Evolutionary conservation across 1,140 invertebrate species (phyloP).

Genomic region (Thaumetopoea pityocampa): DNA sequence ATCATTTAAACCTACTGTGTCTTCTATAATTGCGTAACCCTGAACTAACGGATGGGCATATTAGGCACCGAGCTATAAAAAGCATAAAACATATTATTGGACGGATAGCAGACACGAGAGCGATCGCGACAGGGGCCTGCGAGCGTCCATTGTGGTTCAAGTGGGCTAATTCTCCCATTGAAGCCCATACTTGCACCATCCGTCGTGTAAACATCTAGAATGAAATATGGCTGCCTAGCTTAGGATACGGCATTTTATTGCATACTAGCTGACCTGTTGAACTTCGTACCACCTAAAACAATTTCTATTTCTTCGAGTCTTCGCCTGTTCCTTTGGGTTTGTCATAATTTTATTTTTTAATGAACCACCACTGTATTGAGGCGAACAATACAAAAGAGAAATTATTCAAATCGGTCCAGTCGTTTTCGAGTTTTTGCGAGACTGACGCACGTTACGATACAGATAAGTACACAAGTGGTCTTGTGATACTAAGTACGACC

Average conservation of each 20-base stretch:
- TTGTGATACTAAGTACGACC: no score
- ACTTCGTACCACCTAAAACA: no score
- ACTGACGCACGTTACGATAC: no score
- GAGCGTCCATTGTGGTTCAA: conserved; percentile 46
- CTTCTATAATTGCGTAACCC: not conserved
- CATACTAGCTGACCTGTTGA: no score
- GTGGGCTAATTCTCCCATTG: conserved; percentile 68
- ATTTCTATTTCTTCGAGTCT: no score
- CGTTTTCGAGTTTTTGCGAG: no score
- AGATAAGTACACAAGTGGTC: no score
- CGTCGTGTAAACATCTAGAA: conserved; percentile 52
- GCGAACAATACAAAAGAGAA: no score
- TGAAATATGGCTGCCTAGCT: conserved; percentile 7
- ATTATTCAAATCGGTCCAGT: no score
- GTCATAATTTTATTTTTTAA: no score
- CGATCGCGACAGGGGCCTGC: conserved; percentile 37
- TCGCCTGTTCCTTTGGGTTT: no score
- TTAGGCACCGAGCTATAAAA: conserved; percentile 11
- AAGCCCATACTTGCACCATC: conserved; percentile 51
- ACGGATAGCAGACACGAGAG: conserved; percentile 32
- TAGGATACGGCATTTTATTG: conserved; percentile 41
- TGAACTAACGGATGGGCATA: not conserved
- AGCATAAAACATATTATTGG: conserved; percentile 39
- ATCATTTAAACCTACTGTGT: not conserved
- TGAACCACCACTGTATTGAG: no score